phyloP scores from a whole-genome alignment of 2,113 vertebrate species.

The Coryphaenoides rupestris region DNA sequence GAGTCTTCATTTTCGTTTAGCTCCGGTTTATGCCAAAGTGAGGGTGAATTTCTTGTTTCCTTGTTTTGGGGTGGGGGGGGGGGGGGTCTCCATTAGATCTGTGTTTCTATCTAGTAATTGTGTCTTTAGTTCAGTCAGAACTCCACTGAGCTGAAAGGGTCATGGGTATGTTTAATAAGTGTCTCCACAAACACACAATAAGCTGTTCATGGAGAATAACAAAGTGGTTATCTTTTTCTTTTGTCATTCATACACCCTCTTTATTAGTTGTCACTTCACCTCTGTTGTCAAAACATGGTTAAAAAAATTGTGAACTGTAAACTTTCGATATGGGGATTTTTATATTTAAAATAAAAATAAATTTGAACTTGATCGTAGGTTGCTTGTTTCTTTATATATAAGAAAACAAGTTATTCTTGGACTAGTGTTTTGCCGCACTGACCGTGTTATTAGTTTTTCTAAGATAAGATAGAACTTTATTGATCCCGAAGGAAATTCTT shows the following conservation, averaged over 20 bases:
- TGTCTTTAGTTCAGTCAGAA: slow-evolving; percentile 26
- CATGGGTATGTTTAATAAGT: slow-evolving; percentile 36
- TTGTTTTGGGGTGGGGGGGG: too few species aligned
- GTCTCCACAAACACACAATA: slow-evolving; percentile 28
- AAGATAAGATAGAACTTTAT: too few species aligned
- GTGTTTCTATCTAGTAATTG: slow-evolving; percentile 19
- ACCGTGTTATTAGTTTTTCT: too few species aligned
- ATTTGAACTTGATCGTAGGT: slow-evolving; percentile 43
- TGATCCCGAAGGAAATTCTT: too few species aligned
- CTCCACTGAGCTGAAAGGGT: neutral
- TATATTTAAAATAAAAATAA: slow-evolving; percentile 73
- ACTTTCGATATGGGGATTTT: slow-evolving; percentile 60
- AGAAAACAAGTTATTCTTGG: slow-evolving; percentile 52
- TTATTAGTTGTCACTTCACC: slow-evolving; percentile 28
- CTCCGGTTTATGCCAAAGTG: slow-evolving; percentile 10
- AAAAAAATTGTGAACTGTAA: slow-evolving; percentile 46
- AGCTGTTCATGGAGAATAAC: slow-evolving; percentile 24
- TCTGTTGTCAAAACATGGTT: slow-evolving; percentile 44
- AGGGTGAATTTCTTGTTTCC: slow-evolving; percentile 29
- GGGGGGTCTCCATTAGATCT: slow-evolving; percentile 30
- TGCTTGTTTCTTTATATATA: slow-evolving; percentile 69
- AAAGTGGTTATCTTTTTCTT: slow-evolving; percentile 31
- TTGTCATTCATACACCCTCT: slow-evolving; percentile 22
- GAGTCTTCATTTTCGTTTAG: slow-evolving; percentile 8
- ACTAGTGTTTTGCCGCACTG: too few species aligned